A percentile compares a stretch with the other conserved stretches of the same genome.
Conservation (phyloP, 2,888 invertebrate genomes). For the Lottia gigantea region DNA sequence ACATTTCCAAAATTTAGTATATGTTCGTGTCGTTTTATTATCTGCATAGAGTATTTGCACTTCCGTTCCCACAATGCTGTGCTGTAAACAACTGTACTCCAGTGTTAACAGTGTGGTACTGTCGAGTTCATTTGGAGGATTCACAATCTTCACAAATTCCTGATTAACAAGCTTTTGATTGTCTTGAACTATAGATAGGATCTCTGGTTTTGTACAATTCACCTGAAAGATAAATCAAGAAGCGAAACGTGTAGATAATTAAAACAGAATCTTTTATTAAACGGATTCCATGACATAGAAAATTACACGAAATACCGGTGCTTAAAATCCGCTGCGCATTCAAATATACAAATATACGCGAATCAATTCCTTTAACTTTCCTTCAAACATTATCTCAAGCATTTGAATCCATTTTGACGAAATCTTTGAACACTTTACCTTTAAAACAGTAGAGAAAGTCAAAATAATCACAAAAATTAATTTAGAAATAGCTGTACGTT, state of each 20-base stretch:
- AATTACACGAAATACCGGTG: no score
- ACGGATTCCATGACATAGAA: no score
- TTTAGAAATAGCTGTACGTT: no score
- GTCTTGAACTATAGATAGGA: constrained; percentile 31
- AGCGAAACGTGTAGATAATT: background rate
- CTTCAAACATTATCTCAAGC: no score
- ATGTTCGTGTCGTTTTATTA: constrained; percentile 29
- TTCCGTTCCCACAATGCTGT: constrained; percentile 41
- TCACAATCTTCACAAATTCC: constrained; percentile 41
- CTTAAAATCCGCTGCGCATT: no score
- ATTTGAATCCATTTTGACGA: no score
- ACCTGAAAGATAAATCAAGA: constrained; percentile 12
- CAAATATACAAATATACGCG: no score
- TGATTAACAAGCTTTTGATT: constrained; percentile 21
- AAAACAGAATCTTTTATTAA: no score
- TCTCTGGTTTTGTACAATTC: constrained; percentile 21
- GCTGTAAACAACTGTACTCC: constrained; percentile 38
- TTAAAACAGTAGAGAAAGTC: no score
- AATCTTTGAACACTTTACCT: no score
- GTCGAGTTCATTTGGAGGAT: constrained; percentile 35
- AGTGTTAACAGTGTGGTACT: constrained; percentile 29
- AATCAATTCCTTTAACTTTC: no score
- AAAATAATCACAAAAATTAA: no score
- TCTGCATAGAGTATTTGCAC: constrained; percentile 27
- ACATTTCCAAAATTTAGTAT: constrained; percentile 43